Evolutionary conservation across 2,113 vertebrate species (phyloP).

Genomic region (Tauraco erythrolophus): DNA sequence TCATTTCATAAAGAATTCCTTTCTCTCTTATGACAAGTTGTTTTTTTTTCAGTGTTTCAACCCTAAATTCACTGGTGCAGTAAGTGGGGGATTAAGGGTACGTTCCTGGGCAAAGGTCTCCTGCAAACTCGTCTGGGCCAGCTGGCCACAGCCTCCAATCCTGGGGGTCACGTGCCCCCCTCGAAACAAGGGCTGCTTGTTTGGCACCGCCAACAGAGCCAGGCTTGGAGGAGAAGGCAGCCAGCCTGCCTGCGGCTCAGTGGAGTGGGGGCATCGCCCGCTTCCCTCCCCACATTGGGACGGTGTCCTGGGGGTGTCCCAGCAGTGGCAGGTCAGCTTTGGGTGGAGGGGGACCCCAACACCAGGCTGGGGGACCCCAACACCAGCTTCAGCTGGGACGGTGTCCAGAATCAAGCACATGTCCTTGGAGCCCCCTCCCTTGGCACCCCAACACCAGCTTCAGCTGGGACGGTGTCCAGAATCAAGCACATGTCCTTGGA

Average conservation of each 20-base stretch:
- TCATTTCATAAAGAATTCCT: not conserved
- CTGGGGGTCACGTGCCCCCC: not conserved
- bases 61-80: not conserved
- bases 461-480: not conserved
- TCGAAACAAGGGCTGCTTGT: constrained; percentile 13
- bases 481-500: not conserved
- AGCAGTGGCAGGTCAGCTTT: not conserved
- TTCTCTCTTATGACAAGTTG: not conserved
- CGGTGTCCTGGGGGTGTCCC: not conserved
- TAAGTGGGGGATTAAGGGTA: not conserved
- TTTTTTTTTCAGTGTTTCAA: not conserved
- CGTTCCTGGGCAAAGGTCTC: not conserved
- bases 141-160: not conserved
- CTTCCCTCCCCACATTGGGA: not conserved
- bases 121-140: not conserved
- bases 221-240: not conserved
- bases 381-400: not conserved
- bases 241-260: not conserved
- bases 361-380: no score
- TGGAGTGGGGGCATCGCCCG: rapidly evolving
- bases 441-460: no score
- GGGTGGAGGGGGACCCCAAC: no score
- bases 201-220: rapidly evolving
- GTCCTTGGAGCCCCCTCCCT: not conserved
- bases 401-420: not conserved